Evolutionary conservation across 1,140 invertebrate species (phyloP), one percentile per base, ranked within the genome.

Genomic region (Tachypleus tridentatus): DNA sequence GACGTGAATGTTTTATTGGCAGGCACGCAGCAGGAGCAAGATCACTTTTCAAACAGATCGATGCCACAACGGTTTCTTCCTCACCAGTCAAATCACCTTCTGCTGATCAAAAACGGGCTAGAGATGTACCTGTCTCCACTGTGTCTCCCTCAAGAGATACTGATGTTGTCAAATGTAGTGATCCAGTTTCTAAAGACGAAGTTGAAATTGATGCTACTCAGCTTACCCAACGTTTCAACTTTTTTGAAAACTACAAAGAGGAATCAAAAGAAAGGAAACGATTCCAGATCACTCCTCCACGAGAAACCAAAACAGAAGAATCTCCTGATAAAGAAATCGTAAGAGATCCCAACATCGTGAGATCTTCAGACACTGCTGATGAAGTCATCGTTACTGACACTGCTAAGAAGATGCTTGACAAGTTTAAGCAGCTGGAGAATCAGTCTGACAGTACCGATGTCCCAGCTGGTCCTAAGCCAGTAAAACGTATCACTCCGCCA

Each of bases 401-500:
- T 0, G 85, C 91, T 0, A 84, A 84, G 5, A 85, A 86, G 70
- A 91, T 93, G 87, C 82, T 93, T 48, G 69, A 70, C 58, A 72
- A 72, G 64, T 95, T 94, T 81, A 83, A 89, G 9, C 87, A 91
- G 76, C 84, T 95, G 83, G 90, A 93, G 76, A 84, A 87, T 70
- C 83, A 85, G 64, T 79, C 81, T 51, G 70, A 78, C 53, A 80
- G 81, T 64, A 81, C 83, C 50, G 81, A 82, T 8, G 67, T 81
- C 58, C 81, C 82, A 6, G 4, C 73, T 82, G 83, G 84, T 48
- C 88, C 84, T 0, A 91, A 90, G 74, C 89, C 90, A 0, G 74
- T 93, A 64, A 93, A 93, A 75, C 79, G 89, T 29, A 93, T 93
- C 74, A 93, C 91, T 4, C 91, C 91, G 3, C 91, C 89, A 0